Evolutionary conservation across 2,797 vertebrate genomes (phyloP).

Genomic region (Euphonia xanthogaster): DNA sequence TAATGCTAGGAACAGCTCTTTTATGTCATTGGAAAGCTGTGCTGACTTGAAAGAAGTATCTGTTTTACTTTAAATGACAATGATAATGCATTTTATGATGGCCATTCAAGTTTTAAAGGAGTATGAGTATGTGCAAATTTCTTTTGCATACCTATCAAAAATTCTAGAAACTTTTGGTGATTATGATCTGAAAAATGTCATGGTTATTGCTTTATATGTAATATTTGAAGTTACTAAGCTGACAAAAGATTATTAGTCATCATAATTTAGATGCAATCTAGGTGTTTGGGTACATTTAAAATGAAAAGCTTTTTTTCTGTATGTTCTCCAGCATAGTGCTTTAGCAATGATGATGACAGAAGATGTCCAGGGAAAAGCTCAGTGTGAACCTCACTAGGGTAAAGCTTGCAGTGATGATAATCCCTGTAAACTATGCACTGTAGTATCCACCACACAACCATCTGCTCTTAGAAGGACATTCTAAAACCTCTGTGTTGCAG

Average conservation of each 20-base stretch:
- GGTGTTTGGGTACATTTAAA: not conserved
- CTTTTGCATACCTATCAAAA: not conserved
- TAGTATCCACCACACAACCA: not conserved
- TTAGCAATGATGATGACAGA: not conserved
- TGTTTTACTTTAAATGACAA: not conserved
- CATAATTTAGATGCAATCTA: not conserved
- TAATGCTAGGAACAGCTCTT: conserved; percentile 42
- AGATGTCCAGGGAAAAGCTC: not conserved
- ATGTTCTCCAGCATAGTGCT: not conserved
- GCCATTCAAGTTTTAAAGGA: conserved; percentile 2
- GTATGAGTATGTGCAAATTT: not conserved
- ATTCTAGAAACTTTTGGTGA: not conserved
- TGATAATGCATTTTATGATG: not conserved
- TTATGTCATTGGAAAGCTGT: conserved; percentile 22
- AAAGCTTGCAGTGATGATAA: not conserved
- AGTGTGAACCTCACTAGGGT: not conserved
- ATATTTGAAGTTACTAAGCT: not conserved
- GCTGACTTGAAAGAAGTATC: conserved; percentile 26
- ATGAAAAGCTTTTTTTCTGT: not conserved
- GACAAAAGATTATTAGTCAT: not conserved
- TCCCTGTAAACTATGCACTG: fast-evolving
- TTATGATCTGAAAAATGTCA: not conserved
- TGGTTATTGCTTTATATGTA: not conserved
- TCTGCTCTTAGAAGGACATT: not conserved
- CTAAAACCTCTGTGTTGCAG: not conserved